Evolutionary conservation across 2,888 invertebrate genomes (phyloP).

Genomic region (Melinopterus prodromus): DNA sequence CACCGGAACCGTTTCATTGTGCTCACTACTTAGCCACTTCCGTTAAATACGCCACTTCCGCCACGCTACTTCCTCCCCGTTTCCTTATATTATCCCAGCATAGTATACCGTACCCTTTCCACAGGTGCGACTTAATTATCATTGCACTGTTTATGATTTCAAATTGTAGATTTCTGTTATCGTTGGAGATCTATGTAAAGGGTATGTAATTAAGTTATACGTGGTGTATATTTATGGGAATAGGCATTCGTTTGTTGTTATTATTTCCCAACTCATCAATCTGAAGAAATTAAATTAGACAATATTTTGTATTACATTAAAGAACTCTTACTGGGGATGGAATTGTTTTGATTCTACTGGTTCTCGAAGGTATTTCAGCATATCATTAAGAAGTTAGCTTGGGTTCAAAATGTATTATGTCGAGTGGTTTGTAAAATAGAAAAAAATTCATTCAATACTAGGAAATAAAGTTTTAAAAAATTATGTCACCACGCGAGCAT

Average conservation of each 20-base stretch:
- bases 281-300: too few relatives aligned
- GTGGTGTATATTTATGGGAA: background rate
- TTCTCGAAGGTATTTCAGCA: too few relatives aligned
- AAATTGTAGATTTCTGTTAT: background rate
- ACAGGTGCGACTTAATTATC: slow-evolving; percentile 52
- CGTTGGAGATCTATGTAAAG: background rate
- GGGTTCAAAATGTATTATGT: too few relatives aligned
- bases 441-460: too few relatives aligned
- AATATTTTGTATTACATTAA: too few relatives aligned
- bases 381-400: too few relatives aligned
- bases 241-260: background rate
- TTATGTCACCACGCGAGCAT: too few relatives aligned
- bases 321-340: too few relatives aligned
- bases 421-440: too few relatives aligned
- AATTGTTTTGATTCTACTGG: too few relatives aligned
- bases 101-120: slow-evolving; percentile 37
- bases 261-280: background rate
- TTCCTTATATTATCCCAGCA: slow-evolving; percentile 52
- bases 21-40: slow-evolving; percentile 61
- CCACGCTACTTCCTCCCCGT: slow-evolving; percentile 57
- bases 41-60: slow-evolving; percentile 60
- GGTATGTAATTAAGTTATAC: background rate
- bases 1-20: slow-evolving; percentile 62
- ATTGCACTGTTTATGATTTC: slow-evolving; percentile 21
- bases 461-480: too few relatives aligned